phyloP scores from a whole-genome alignment of 2,888 invertebrate species.

The Eupithecia subumbrata region DNA sequence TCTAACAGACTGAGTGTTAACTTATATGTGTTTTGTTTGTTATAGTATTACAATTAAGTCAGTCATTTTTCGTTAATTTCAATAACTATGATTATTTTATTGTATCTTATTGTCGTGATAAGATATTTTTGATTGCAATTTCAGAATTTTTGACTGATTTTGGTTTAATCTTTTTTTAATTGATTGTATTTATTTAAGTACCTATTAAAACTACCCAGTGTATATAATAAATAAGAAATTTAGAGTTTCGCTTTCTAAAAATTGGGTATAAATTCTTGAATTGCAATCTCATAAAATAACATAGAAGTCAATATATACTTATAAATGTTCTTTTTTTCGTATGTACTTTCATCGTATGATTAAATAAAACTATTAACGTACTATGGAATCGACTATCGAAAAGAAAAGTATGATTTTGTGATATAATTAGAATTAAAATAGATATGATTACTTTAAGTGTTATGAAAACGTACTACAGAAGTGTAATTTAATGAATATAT shows the following conservation, averaged over 20 bases:
- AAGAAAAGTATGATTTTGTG: conserved; percentile 45
- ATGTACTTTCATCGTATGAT: conserved; percentile 7
- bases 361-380: conserved; percentile 17
- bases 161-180: too few relatives aligned
- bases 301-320: not conserved
- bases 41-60: conserved; percentile 28
- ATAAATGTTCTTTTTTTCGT: conserved; percentile 15
- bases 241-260: not conserved
- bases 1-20: conserved; percentile 41
- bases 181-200: not conserved
- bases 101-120: conserved; percentile 31
- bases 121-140: conserved; percentile 24
- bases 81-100: conserved; percentile 20
- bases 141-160: not conserved
- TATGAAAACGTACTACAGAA: conserved; percentile 42
- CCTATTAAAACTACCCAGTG: not conserved
- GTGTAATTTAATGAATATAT: conserved; percentile 25
- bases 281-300: not conserved
- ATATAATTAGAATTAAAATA: conserved; percentile 40
- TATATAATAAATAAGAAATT: not conserved
- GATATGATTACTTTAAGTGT: conserved; percentile 36
- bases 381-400: conserved; percentile 37
- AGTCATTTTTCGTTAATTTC: conserved; percentile 26
- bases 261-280: conserved; percentile 1
- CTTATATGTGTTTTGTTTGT: conserved; percentile 37